Evolutionary conservation across 2,797 vertebrate genomes (phyloP), one percentile per base, ranked within the genome.

Genomic region (Hybognathus amarus): DNA sequence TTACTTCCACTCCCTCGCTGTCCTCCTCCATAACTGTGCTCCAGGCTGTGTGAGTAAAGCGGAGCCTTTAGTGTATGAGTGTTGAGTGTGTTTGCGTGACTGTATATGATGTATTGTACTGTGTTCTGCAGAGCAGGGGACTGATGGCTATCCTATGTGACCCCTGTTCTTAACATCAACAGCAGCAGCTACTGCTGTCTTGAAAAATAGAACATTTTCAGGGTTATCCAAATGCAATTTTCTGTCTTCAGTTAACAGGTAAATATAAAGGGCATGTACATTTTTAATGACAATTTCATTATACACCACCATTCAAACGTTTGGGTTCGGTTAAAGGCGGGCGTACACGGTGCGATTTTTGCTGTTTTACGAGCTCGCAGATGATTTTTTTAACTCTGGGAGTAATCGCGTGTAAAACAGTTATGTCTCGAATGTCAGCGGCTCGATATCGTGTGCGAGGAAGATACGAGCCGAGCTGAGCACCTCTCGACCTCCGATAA

Each of bases 41-140:
- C 52, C 61, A 79, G 73, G 81, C 75, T 67, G 54, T 83, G 45
- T 52, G 54, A 69, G 61, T 85, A 83, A 85, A 85, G 83, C 33
- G 36, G 52, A 56, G 83, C n/a, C 69, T 54, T 11, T 42, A 68
- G 77, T 86, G 40, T 33, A 33, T 38, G 45, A 42, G 52, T 17
- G 22, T 80, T 63, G 33, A 20, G 69, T 66, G 67, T 67, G 54
- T 45, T 59, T 17, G 18, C 4, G 15, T 80, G 50, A 24, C 6
- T 61, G 27, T 79, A 42, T 71, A 30, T 64, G 54, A 71, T 80
- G 38, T 67, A 54, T 66, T 66, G 40, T 68, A 27, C 50, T 68
- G 40, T 74, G 42, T 33, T 74, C 50, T 68, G 78, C 13, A 52
- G 59, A 71, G 69, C 54, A 61, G 59, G 27, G 27, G 66, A 80